Base-by-base conservation (phyloP, 2,113 vertebrate genomes). In the Pelobates fuscus region DNA sequence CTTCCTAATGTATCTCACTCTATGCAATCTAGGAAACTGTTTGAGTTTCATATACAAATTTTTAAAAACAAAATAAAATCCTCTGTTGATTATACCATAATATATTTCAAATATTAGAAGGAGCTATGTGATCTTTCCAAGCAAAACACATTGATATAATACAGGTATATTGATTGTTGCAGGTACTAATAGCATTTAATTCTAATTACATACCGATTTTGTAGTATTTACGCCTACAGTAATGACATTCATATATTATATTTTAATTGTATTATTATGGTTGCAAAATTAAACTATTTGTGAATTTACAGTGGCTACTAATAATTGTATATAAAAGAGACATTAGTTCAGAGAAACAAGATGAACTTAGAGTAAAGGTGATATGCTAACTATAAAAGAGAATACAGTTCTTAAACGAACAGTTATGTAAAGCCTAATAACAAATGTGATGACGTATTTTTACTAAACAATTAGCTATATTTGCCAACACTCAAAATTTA, bases 1-100 rank as follows among this genome's bases (percentile, higher is more conserved):
- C 32, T 26, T 43, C 24, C 43, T 71, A 72, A 72, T 72, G 59
- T 58, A 63, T 72, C 43, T 63, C 58, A 30, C 59, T 54, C 20
- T 72, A 49, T 54, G 20, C 43, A 32, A 21, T 61, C 3, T 12
- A 27, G 17, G 20, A 18, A 25, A 63, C 44, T 43, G 32, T 54
- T 24, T 52, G 52, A 20, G 7, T 24, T 63, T 49, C 11, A 64
- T n/a, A 30, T 24, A 63, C 46, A 63, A 37, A n/a, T n/a, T n/a
- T n/a, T n/a, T n/a, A n/a, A n/a, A n/a, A n/a, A n/a, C n/a, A n/a
- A 72, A 71, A 26, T 61, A 49, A 4, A 49, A 49, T 17, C 14
- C 14, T 41, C 10, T 49, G 44, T 17, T 49, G 8, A 49, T 2
- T 17, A 18, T 49, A 12, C 17, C 17, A 15, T 5, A 12, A 18